A percentile compares a stretch with the other conserved stretches of the same genome.
phyloP scores from a whole-genome alignment of 2,888 invertebrate genomes.

The Lagria hirta region DNA sequence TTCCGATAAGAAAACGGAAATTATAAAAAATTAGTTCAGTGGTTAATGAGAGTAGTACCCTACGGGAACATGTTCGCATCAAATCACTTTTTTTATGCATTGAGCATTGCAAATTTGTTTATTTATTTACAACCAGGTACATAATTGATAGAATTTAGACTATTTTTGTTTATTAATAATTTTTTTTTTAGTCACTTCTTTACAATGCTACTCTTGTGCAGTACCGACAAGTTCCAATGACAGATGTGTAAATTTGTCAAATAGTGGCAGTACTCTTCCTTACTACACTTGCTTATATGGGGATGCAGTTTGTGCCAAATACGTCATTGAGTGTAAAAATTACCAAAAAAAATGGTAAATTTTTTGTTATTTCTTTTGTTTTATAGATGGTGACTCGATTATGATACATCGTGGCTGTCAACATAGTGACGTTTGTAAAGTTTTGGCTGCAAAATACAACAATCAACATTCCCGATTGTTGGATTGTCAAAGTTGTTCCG shows the following conservation, averaged over 20 bases:
- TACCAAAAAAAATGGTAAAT: neutral
- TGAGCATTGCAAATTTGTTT: too few relatives aligned
- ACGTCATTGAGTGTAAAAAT: constrained; percentile 39
- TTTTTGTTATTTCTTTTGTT: constrained; percentile 5
- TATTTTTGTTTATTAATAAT: too few relatives aligned
- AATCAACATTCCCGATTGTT: constrained; percentile 36
- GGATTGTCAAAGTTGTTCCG: constrained; percentile 40
- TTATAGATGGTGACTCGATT: constrained; percentile 38
- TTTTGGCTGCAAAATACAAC: constrained; percentile 32
- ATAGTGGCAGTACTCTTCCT: constrained; percentile 17
- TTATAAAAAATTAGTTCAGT: too few relatives aligned
- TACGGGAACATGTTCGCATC: too few relatives aligned
- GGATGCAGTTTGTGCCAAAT: constrained; percentile 42
- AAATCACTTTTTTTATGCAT: too few relatives aligned
- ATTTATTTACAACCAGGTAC: too few relatives aligned
- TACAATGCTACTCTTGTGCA: constrained; percentile 41
- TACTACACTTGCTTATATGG: constrained; percentile 33
- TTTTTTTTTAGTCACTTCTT: constrained; percentile 27
- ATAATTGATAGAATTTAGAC: too few relatives aligned
- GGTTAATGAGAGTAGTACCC: too few relatives aligned
- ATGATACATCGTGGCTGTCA: constrained; percentile 42
- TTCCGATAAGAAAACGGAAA: too few relatives aligned
- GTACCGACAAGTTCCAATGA: constrained; percentile 31
- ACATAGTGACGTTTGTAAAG: constrained; percentile 35
- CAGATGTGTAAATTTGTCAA: constrained; percentile 34